Evolutionary conservation across 2,113 vertebrate genomes (phyloP).

Genomic region (Dasyprocta punctata): DNA sequence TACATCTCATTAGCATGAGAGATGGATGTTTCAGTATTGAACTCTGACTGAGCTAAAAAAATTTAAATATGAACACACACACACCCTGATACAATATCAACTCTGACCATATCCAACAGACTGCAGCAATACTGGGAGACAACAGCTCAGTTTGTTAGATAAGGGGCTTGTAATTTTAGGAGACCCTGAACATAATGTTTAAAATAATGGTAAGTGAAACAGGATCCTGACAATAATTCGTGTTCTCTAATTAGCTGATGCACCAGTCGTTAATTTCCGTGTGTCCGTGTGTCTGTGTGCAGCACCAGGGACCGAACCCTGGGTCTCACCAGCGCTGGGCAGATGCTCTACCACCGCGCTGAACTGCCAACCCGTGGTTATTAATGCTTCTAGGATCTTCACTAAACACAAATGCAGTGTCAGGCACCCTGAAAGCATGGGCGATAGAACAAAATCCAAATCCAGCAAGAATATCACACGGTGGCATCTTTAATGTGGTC

Average conservation of each 20-base stretch:
- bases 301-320: too few relatives aligned
- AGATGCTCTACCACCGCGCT: not conserved
- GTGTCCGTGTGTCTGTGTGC: too few relatives aligned
- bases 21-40: conserved; percentile 31
- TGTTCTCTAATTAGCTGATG: conserved; percentile 52
- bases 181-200: conserved; percentile 49
- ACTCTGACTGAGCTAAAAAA: conserved; percentile 4
- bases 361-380: not conserved
- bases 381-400: not conserved
- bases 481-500: not conserved
- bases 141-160: conserved; percentile 58
- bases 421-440: not conserved
- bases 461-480: not conserved
- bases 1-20: not conserved
- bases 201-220: conserved; percentile 58
- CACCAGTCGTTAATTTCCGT: conserved; percentile 43
- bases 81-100: not conserved
- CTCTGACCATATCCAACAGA: conserved; percentile 34
- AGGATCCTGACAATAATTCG: conserved; percentile 60
- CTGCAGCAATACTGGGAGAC: conserved; percentile 18
- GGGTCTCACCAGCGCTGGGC: not conserved
- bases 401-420: conserved; percentile 41
- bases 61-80: not conserved
- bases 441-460: conserved; percentile 10
- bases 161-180: conserved; percentile 50